Percentiles rank a stretch among this genome's conserved stretches.
Conservation (phyloP, 2,113 vertebrate genomes). For the Indri indri region DNA sequence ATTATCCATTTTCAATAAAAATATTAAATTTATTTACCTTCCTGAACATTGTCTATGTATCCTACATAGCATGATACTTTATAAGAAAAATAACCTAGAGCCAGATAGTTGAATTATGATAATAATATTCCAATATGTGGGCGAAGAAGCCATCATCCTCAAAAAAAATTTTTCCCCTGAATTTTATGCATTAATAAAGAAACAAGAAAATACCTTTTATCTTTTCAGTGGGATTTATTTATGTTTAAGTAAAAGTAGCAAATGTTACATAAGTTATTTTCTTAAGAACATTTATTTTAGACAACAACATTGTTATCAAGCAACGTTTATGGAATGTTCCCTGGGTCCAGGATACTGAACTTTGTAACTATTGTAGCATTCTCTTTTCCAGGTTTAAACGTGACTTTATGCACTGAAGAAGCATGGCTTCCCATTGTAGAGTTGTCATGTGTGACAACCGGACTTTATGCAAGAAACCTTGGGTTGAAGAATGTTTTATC, state of each 20-base stretch:
- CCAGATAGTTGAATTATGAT: not conserved
- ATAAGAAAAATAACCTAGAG: not conserved
- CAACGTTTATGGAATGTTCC: slow-evolving; percentile 22
- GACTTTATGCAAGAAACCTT: not conserved
- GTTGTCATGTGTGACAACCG: not conserved
- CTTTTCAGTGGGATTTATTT: slow-evolving; percentile 63
- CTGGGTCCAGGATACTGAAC: not conserved
- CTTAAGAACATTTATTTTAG: slow-evolving; percentile 57
- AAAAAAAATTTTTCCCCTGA: not conserved
- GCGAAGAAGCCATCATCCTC: not conserved
- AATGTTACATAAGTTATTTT: slow-evolving; percentile 58
- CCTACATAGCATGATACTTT: not conserved
- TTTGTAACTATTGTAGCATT: not conserved
- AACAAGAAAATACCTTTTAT: slow-evolving; percentile 34
- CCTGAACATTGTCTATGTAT: not conserved
- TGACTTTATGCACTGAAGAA: not conserved
- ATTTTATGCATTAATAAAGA: slow-evolving; percentile 29
- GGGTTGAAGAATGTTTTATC: slow-evolving; percentile 21
- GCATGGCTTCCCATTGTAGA: not conserved
- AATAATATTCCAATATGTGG: not conserved
- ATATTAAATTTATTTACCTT: not conserved
- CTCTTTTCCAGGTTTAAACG: not conserved
- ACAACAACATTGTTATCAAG: slow-evolving; percentile 40
- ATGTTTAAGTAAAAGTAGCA: slow-evolving; percentile 68
- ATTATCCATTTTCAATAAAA: not conserved